Base-by-base conservation (phyloP, 2,113 vertebrate genomes). In the Eulemur macaco region DNA sequence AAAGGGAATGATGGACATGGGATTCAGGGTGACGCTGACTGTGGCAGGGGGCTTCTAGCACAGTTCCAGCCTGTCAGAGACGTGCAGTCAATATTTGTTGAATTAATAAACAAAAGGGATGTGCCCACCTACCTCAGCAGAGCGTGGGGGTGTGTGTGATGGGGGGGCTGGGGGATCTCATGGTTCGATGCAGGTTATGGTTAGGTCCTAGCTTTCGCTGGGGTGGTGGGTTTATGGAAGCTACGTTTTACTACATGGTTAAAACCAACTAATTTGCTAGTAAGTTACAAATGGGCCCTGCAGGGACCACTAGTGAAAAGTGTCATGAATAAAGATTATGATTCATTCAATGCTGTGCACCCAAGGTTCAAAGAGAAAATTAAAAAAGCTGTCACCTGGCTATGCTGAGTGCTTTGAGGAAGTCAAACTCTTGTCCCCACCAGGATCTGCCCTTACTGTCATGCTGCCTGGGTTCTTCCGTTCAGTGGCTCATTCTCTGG, bases 61-160 rank as follows among this genome's bases (percentile, higher is more conserved):
- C 0, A 3, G 37, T 5, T 29, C 47, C 66, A 25, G 5, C 13
- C 45, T 52, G 14, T 11, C 13, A 31, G 25, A 92, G 37, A 56
- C 13, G 2, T 3, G 12, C 17, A 27, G 21, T 29, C 77, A 86
- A 18, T 37, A 86, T 84, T 39, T 84, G 63, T 54, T 60, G 39
- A 88, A 21, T 82, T 76, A 58, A 58, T 60, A 94, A 47, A 68
- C 3, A 20, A 34, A 68, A 85, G 77, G 84, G 64, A 60, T 76
- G 25, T 92, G 13, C 13, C 31, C 31, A 6, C 42, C 27, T 29
- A 2, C 45, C 34, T 64, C 42, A 20, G 73, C 37, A 69, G 25
- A 25, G 8, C 10, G 21, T 23, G 39, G 11, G 20, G 77, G 39
- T 10, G 27, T 34, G 6, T 52, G 47, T 27, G 37, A 4, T 29